Conservation (phyloP, 2,113 vertebrate species). For the Ceuthmochares aereus region DNA sequence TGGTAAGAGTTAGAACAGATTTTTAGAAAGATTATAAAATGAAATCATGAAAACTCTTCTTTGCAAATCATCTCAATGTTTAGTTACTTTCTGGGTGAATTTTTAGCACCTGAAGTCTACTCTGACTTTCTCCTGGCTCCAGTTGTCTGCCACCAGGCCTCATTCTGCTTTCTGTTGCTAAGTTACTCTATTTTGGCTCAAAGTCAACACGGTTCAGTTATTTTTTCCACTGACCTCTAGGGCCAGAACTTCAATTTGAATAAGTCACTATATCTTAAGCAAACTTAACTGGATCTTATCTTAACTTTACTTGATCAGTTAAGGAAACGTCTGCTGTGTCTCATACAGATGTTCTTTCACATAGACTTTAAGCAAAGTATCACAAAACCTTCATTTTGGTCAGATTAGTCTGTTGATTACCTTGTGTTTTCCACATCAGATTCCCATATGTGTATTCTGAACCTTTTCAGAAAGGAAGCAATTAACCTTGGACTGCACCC, state of each 20-base stretch:
- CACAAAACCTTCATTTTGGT: neutral
- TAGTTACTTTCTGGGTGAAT: neutral
- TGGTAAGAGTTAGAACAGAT: neutral
- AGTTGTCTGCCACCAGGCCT: neutral
- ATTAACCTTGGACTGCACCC: neutral
- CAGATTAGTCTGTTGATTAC: neutral
- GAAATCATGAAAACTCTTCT: neutral
- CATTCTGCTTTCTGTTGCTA: neutral
- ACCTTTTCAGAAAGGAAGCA: neutral
- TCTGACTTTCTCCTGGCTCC: neutral
- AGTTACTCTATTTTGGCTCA: neutral
- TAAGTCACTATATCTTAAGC: neutral
- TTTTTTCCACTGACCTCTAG: neutral
- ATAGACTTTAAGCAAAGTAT: neutral
- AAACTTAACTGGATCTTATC: neutral
- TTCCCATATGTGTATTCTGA: neutral
- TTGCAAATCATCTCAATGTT: neutral
- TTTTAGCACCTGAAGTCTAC: neutral
- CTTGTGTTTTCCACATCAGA: neutral
- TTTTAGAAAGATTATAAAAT: neutral
- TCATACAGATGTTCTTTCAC: neutral
- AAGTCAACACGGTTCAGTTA: neutral
- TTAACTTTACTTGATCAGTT: neutral
- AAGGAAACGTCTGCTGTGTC: neutral
- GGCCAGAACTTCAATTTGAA: neutral